phyloP scores from a whole-genome alignment of 1,140 invertebrate species.

The Liolophura sinensis region DNA sequence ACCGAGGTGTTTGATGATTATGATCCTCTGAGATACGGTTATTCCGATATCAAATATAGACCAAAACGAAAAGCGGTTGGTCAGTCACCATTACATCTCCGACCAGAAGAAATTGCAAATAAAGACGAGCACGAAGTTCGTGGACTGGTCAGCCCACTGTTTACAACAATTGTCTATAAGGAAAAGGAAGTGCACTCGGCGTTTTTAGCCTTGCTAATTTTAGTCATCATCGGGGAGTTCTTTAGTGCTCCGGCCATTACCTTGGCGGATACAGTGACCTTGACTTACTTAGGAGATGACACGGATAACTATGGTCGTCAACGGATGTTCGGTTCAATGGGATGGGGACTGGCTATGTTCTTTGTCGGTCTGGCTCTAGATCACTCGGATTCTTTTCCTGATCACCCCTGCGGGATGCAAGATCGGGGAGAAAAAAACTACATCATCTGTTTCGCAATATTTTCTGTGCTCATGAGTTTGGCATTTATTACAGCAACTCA shows the following conservation, averaged over 20 bases:
- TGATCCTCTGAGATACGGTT: too few relatives aligned
- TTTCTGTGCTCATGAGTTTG: constrained; percentile 94
- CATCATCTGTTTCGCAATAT: constrained; percentile 97
- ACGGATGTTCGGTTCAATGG: constrained; percentile 97
- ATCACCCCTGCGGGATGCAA: constrained; percentile 73
- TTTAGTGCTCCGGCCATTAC: constrained; percentile 96
- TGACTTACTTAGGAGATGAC: constrained; percentile 83
- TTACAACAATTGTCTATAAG: constrained; percentile 90
- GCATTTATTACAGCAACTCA: constrained; percentile 92
- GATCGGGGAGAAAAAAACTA: constrained; percentile 84
- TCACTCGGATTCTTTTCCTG: constrained; percentile 86
- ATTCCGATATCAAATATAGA: too few relatives aligned
- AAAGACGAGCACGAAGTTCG: constrained; percentile 69
- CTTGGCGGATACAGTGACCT: constrained; percentile 76
- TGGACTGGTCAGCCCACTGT: constrained; percentile 86
- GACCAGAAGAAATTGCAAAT: constrained; percentile 67
- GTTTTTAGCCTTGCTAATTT: constrained; percentile 85
- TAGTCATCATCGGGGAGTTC: constrained; percentile 97
- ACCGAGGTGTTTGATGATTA: too few relatives aligned
- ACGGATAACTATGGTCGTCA: constrained; percentile 91
- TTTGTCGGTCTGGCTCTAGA: constrained; percentile 94
- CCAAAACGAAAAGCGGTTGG: too few relatives aligned
- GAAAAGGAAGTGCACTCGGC: constrained; percentile 91
- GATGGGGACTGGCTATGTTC: constrained; percentile 98
- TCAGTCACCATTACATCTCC: too few relatives aligned